Percentiles rank a stretch among this genome's conserved stretches.
Evolutionary conservation across 2,888 invertebrate genomes (phyloP).

Genomic region (Cyclophora albipunctata): DNA sequence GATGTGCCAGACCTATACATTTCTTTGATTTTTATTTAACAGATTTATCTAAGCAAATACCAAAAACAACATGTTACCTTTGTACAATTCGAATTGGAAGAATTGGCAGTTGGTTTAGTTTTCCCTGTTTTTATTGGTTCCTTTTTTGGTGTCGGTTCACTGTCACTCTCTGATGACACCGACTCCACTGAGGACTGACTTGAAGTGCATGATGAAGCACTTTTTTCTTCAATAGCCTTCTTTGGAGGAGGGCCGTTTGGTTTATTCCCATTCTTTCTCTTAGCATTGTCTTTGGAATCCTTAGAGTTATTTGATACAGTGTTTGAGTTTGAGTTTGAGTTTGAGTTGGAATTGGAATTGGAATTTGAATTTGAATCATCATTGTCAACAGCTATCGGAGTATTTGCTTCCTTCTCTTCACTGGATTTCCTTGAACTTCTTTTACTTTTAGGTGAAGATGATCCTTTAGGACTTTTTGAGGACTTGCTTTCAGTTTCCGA

Average conservation of each 20-base stretch:
- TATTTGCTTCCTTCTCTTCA: slow-evolving; percentile 45
- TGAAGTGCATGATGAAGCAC: slow-evolving; percentile 61
- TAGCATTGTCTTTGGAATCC: slow-evolving; percentile 42
- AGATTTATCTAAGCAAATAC: too few species aligned
- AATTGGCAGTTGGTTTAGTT: slow-evolving; percentile 42
- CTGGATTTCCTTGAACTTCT: slow-evolving; percentile 53
- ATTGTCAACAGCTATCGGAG: slow-evolving; percentile 38
- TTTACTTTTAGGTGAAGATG: slow-evolving; percentile 40
- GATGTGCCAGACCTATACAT: too few species aligned
- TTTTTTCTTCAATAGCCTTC: slow-evolving; percentile 53
- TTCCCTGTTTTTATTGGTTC: slow-evolving; percentile 50
- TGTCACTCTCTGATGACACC: slow-evolving; percentile 62
- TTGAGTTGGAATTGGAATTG: slow-evolving; percentile 25
- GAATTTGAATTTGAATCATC: slow-evolving; percentile 45
- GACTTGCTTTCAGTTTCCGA: slow-evolving; percentile 62
- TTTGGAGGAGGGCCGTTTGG: slow-evolving; percentile 62
- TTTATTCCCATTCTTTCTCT: slow-evolving; percentile 49
- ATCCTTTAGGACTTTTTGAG: slow-evolving; percentile 40
- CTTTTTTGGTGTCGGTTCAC: slow-evolving; percentile 52
- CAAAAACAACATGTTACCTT: slow-evolving; percentile 26
- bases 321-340: background rate
- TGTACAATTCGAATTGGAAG: slow-evolving; percentile 24
- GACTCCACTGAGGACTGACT: slow-evolving; percentile 66
- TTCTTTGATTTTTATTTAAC: too few species aligned
- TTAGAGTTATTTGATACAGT: slow-evolving; percentile 13